Percentiles rank a stretch among this genome's conserved stretches.
Conservation (phyloP, 2,113 vertebrate genomes). For the Eublepharis macularius region DNA sequence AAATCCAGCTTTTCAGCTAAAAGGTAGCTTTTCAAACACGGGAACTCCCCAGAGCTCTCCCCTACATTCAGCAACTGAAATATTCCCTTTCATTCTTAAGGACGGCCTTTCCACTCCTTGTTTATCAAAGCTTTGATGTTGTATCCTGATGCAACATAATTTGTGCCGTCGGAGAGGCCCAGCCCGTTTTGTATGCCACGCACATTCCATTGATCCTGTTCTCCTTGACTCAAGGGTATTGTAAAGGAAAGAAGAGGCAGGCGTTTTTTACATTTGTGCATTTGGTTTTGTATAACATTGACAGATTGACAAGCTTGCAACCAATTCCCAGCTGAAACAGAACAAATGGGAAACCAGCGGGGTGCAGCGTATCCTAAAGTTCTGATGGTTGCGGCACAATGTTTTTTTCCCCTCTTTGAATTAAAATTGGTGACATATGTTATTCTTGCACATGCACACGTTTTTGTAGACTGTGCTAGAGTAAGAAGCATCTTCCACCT, state of each 20-base stretch:
- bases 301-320: background rate
- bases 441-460: too few species aligned
- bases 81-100: background rate
- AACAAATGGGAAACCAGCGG: too few species aligned
- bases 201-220: background rate
- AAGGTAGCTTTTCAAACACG: background rate
- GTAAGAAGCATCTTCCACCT: too few species aligned
- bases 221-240: background rate
- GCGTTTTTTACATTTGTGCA: background rate
- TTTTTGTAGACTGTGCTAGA: too few species aligned
- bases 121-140: slow-evolving; percentile 1
- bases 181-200: background rate
- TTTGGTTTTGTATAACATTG: background rate
- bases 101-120: background rate
- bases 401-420: too few species aligned
- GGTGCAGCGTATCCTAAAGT: too few species aligned
- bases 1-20: background rate
- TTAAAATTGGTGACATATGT: too few species aligned
- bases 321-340: background rate
- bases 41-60: background rate
- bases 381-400: too few species aligned
- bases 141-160: background rate
- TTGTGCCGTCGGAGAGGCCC: background rate
- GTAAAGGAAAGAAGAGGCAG: background rate
- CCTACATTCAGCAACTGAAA: background rate